Evolutionary conservation across 2,797 vertebrate genomes (phyloP).

Genomic region (Argya squamiceps): DNA sequence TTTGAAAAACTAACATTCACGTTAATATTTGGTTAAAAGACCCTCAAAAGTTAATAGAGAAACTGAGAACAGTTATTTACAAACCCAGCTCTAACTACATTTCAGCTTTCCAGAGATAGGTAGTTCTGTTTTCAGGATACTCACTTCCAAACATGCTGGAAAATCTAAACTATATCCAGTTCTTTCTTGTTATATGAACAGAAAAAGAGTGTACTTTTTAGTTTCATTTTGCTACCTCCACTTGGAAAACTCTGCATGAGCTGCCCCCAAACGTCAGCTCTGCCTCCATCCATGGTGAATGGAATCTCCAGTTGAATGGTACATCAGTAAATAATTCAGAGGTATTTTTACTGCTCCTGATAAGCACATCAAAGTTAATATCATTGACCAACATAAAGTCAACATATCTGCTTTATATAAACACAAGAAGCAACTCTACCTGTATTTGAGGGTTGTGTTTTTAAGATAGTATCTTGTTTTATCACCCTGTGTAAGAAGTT

Average conservation of each 20-base stretch:
- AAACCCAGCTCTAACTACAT: background rate
- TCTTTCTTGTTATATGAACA: background rate
- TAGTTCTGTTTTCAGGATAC: background rate
- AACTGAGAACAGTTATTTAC: background rate
- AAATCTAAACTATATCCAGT: background rate
- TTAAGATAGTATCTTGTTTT: background rate
- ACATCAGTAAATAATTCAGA: background rate
- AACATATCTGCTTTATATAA: background rate
- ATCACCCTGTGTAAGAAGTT: background rate
- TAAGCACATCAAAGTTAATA: background rate
- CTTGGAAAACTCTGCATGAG: background rate
- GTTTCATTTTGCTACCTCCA: background rate
- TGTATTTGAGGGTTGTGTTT: conserved; percentile 11
- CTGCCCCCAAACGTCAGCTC: background rate
- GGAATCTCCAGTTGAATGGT: background rate
- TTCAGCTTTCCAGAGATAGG: background rate
- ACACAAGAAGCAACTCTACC: conserved; percentile 15
- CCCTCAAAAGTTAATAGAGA: background rate
- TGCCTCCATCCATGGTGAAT: background rate
- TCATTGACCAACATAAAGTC: background rate
- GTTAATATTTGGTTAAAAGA: background rate
- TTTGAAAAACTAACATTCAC: background rate
- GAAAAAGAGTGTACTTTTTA: background rate
- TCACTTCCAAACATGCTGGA: background rate
- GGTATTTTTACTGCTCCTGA: background rate